phyloP scores from a whole-genome alignment of 1,140 invertebrate species.

The Drosophila equinoxialis region DNA sequence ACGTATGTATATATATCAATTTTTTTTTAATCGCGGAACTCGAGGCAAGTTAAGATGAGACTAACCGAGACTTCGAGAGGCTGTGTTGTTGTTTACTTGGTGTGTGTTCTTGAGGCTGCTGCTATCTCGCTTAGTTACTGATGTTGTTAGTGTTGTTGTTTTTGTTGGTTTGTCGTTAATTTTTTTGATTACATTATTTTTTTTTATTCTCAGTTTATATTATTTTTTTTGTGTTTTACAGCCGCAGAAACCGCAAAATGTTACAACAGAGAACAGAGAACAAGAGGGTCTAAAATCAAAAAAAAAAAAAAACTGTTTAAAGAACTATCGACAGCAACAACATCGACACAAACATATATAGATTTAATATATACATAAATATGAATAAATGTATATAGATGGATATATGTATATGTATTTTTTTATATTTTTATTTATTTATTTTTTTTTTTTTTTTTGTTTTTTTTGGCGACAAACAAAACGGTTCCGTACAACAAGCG shows the following conservation, averaged over 20 bases:
- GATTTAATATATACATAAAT: conserved; percentile 2
- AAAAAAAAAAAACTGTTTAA: conserved; percentile 17
- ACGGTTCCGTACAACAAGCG: conserved; percentile 78
- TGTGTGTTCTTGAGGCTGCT: conserved; percentile 58
- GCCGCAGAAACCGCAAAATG: conserved; percentile 59
- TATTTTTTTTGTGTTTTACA: conserved; percentile 20
- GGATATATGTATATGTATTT: conserved; percentile 15
- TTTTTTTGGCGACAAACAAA: conserved; percentile 66
- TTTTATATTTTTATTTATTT: conserved; percentile 2
- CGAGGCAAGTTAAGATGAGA: conserved; percentile 17
- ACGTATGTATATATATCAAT: conserved; percentile 1
- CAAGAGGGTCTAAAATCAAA: conserved; percentile 1
- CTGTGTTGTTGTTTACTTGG: conserved; percentile 61
- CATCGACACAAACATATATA: neutral
- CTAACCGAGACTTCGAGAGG: conserved; percentile 39
- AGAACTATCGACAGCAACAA: conserved; percentile 29
- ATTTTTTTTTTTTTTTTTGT: conserved; percentile 40
- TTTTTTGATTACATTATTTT: conserved; percentile 15
- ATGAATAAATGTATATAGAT: conserved; percentile 7
- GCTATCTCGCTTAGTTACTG: conserved; percentile 37
- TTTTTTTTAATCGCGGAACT: conserved; percentile 48
- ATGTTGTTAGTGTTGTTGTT: conserved; percentile 20
- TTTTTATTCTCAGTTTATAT: conserved; percentile 28
- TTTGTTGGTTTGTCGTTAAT: conserved; percentile 20
- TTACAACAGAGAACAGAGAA: conserved; percentile 53